Percentiles rank a stretch among this genome's conserved stretches.
Conservation (phyloP, 2,113 vertebrate species). For the Ictalurus furcatus region DNA sequence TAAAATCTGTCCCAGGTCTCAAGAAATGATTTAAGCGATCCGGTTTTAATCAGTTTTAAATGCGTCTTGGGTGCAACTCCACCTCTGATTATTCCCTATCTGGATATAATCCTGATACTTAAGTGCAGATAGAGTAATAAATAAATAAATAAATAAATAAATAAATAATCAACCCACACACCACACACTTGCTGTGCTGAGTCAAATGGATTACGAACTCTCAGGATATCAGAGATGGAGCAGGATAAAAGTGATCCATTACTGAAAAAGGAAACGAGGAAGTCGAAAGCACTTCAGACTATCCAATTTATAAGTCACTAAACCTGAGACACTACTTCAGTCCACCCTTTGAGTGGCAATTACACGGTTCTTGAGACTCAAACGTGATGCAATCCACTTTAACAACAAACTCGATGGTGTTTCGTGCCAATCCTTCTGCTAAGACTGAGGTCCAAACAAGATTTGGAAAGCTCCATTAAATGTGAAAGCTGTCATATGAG, state of each 20-base stretch:
- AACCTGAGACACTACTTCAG: slow-evolving; percentile 24
- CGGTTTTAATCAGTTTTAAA: slow-evolving; percentile 21
- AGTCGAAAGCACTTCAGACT: slow-evolving; percentile 10
- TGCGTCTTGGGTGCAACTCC: background rate
- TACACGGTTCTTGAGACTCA: background rate
- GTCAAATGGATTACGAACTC: slow-evolving; percentile 1
- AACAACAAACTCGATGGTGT: slow-evolving; percentile 5
- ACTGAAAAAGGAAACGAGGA: slow-evolving; percentile 19
- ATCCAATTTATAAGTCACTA: slow-evolving; percentile 26
- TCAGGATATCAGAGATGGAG: background rate
- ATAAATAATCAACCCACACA: background rate
- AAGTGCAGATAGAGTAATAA: background rate
- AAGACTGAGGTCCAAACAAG: background rate
- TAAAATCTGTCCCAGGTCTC: background rate
- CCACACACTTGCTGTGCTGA: background rate
- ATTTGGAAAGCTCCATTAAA: slow-evolving; percentile 15
- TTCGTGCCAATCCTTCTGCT: slow-evolving; percentile 18
- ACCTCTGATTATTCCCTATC: background rate
- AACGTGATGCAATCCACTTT: slow-evolving; percentile 14
- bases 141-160: background rate
- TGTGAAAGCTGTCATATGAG: background rate
- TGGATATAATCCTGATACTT: slow-evolving; percentile 10
- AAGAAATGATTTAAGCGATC: background rate
- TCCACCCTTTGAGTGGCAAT: slow-evolving; percentile 33
- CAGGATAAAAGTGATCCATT: slow-evolving; percentile 23